Base-by-base conservation (phyloP, 37 sponge, comb jelly and placozoan genomes). In the Lycopodina hypogea region DNA sequence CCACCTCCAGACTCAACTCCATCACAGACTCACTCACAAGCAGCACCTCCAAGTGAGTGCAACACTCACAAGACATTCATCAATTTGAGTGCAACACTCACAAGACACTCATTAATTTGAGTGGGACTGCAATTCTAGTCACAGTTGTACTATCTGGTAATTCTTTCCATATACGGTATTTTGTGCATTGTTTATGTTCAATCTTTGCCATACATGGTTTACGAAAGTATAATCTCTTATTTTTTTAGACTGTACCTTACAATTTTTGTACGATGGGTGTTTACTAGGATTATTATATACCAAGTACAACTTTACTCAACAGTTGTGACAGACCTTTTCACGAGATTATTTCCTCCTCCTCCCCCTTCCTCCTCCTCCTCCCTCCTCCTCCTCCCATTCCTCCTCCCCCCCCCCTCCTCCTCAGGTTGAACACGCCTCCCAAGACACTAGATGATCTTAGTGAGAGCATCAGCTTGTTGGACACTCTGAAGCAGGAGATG, bases 381-480 rank as follows among this genome's bases (percentile, higher is more conserved):
- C 3, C 60, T 37, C 65, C 18, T 21, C 62, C 42, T 36, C 65
- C 65, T 11, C 67, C 68, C 2, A 29, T 36, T 56, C 42, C 24
- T 28, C 30, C n/a, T 60, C 42, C 64, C 42, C 2, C 41, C 38
- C 24, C 30, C 69, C 40, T 39, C 30, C 19, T 36, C 72, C 23
- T 35, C 59, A 96, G 97, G 55, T 62, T 97, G 83, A 92, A 80
- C 22, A 63, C 80, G 38, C 84, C 90, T 64, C 95, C 97, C 19
- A 82, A 88, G 83, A 86, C 80, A 19, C 79, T 99, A 77, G 93
- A 93, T 24, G 70, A 96, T 38, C 90, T 99, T 23, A 84, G 96
- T 29, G 87, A 94, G 73, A 86, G 94, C 71, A 69, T 99, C 17
- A 59, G 28, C 18, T 84, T 96, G 56, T 78, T 99, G 74, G 97